Base-by-base conservation (phyloP, 1,140 invertebrate species). In the Samia ricini region DNA sequence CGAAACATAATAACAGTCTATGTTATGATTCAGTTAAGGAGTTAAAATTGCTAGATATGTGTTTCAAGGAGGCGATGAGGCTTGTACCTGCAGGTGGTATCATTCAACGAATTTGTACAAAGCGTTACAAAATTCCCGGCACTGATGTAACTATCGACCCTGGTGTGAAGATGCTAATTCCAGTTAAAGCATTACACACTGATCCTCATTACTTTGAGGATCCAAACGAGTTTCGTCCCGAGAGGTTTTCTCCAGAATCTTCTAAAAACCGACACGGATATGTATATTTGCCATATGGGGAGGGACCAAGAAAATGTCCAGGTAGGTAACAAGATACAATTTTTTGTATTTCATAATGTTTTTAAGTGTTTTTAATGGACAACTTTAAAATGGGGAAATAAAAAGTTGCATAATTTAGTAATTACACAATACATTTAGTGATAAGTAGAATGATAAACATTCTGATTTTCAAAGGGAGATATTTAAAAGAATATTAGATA, bases 231-330 rank as follows among this genome's bases (percentile, higher is more conserved):
- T 94, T 93, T 51, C 85, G 91, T 59, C 93, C 93, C 0, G 92
- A 93, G 54, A 10, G 33, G 33, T 42, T 42, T 42, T 42, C 12
- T 4, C 33, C 33, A 1, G 33, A 42, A 15, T 10, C 33, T 15
- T 42, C 10, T 8, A 3, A 26, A 4, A 4, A 3, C 8, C 4
- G 26, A 26, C 3, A 4, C 4, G 26, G 8, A 8, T 26, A 3
- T 4, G 4, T 4, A 8, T 8, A 26, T 26, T 3, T 8, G 26
- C 26, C 26, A 8, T 26, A 26, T 3, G 8, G 26, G 26, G 8
- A 26, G 26, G 8, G 26, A 26, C 92, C 92, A 0, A 83, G 94
- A n/a, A 93, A 91, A 66, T 95, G 94, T 74, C 94, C 95, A 62
- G 94, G 93, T 90, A 61, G 70, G 67, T n/a, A 29, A 26, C 7